Conservation (phyloP, 2,113 vertebrate genomes). For the Ia io region DNA sequence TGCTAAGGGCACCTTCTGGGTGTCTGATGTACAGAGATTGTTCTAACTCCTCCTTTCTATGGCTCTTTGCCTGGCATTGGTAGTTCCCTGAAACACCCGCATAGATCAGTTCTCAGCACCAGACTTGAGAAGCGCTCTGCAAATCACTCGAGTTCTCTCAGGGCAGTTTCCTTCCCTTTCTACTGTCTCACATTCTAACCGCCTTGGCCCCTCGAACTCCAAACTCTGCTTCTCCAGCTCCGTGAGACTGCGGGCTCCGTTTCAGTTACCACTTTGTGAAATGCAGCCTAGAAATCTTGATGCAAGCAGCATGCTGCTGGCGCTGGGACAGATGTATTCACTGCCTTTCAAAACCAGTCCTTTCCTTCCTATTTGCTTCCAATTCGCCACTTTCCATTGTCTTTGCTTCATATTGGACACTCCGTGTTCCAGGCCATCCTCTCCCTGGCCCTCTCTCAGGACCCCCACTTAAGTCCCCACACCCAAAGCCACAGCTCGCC, state of each 20-base stretch:
- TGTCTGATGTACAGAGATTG: not conserved
- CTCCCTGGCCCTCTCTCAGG: not conserved
- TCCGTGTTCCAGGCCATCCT: not conserved
- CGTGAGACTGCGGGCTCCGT: not conserved
- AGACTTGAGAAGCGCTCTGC: not conserved
- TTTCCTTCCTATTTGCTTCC: not conserved
- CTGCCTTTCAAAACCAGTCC: not conserved
- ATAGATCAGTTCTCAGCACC: not conserved
- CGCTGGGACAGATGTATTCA: not conserved
- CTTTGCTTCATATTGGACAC: not conserved
- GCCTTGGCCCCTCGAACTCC: not conserved
- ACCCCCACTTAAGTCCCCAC: not conserved
- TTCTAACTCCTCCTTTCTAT: not conserved
- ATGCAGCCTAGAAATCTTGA: not conserved
- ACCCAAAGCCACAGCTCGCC: no score
- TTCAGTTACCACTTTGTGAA: not conserved
- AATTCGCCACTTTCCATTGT: not conserved
- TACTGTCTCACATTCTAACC: not conserved
- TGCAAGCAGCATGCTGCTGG: fast-evolving
- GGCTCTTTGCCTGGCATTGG: not conserved
- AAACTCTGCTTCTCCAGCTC: not conserved
- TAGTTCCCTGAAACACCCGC: not conserved
- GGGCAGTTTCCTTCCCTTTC: not conserved
- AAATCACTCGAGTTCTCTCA: not conserved
- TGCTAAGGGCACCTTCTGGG: not conserved